Conservation (phyloP, 2,888 invertebrate species). For the Dioctria linearis region DNA sequence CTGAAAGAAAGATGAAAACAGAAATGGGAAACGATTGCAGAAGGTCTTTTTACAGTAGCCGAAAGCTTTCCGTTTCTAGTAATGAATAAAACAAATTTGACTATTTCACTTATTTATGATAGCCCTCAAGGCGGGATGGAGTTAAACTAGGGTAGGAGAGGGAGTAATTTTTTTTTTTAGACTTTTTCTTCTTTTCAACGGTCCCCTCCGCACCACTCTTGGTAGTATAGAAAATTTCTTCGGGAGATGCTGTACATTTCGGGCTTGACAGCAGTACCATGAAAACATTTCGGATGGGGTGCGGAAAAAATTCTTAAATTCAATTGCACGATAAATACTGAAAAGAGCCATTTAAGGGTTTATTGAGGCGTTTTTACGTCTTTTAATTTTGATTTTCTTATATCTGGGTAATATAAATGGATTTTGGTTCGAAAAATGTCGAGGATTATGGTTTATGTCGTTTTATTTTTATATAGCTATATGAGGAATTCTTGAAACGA, state of each 20-base stretch:
- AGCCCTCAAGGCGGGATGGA: no score
- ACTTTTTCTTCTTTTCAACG: background rate
- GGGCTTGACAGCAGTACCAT: no score
- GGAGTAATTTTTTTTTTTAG: background rate
- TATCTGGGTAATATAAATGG: background rate
- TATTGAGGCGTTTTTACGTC: constrained; percentile 49
- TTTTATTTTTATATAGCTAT: background rate
- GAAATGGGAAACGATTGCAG: background rate
- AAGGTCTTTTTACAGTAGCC: constrained; percentile 7
- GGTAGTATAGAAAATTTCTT: no score
- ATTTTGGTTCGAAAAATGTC: background rate
- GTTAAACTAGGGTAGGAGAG: background rate
- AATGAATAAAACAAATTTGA: constrained; percentile 48
- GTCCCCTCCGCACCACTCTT: background rate
- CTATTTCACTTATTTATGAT: constrained; percentile 43
- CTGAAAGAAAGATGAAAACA: background rate
- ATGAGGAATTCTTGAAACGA: background rate
- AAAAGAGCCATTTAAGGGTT: constrained; percentile 33
- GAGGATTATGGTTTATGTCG: background rate
- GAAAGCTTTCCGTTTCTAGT: constrained; percentile 1
- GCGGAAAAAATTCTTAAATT: constrained; percentile 11
- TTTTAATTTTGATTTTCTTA: constrained; percentile 29
- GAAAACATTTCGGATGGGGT: constrained; percentile 1
- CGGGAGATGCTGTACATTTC: no score
- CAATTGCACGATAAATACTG: constrained; percentile 46